These are phyloP conservation scores for Solenodon paradoxus DNA, from an alignment of 2,113 vertebrate species.

Conservation along the genomic window DNA sequence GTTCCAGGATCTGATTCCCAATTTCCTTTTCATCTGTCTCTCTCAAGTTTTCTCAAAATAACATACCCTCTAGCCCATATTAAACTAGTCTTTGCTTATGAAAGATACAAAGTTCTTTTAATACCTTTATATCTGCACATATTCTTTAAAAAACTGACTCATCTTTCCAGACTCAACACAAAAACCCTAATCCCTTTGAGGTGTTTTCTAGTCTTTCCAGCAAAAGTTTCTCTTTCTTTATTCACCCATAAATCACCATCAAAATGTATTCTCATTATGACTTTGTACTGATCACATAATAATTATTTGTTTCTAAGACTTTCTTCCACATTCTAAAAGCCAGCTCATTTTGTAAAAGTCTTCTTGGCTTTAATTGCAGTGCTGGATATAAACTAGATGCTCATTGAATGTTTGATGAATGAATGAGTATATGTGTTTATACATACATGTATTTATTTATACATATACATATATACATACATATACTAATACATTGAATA, in stretches of 20 bases:
- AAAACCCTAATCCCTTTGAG: neutral
- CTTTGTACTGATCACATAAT: conserved; percentile 38
- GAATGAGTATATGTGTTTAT: conserved; percentile 73
- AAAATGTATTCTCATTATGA: conserved; percentile 52
- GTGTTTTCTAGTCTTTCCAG: neutral
- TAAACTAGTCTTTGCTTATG: neutral
- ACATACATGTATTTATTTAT: conserved; percentile 79
- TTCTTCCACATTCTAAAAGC: conserved; percentile 54
- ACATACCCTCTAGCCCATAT: neutral
- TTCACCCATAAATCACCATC: neutral
- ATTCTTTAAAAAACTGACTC: neutral
- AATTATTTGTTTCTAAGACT: conserved; percentile 67
- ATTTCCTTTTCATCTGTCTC: neutral
- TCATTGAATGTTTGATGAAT: conserved; percentile 78
- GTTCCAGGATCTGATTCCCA: neutral
- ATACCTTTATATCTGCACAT: neutral
- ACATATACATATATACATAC: conserved; percentile 75
- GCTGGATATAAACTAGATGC: conserved; percentile 69
- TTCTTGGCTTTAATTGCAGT: conserved; percentile 63
- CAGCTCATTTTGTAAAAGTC: conserved; percentile 56
- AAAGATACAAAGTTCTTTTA: neutral
- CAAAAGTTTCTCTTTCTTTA: neutral
- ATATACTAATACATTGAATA: conserved; percentile 74
- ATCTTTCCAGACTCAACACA: conserved; percentile 2
- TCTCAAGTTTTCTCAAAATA: neutral